phyloP scores from a whole-genome alignment of 2,797 vertebrate genomes.

The Eulemur mongoz region DNA sequence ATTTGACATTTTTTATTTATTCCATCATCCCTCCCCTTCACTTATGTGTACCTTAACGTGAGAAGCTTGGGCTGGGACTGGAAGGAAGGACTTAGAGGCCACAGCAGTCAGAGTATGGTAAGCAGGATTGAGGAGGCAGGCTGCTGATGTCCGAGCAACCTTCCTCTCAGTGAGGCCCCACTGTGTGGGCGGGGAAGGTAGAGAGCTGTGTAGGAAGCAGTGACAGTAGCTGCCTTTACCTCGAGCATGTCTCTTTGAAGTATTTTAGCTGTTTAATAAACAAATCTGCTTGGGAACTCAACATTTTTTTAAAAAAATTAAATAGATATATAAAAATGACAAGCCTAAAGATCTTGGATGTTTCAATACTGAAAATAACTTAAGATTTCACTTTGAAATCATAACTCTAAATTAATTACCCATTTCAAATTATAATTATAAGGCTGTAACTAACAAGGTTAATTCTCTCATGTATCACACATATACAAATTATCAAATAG shows the following conservation, averaged over 20 bases:
- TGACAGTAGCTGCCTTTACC: not conserved
- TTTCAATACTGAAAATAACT: constrained; percentile 28
- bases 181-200: not conserved
- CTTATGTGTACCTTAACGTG: not conserved
- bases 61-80: not conserved
- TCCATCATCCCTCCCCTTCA: not conserved
- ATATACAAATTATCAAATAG: constrained; percentile 28
- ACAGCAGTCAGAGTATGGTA: not conserved
- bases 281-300: not conserved
- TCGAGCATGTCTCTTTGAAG: not conserved
- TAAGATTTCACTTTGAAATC: constrained; percentile 39
- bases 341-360: constrained; percentile 16
- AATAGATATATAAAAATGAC: not conserved
- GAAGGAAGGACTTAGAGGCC: not conserved
- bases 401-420: constrained; percentile 44
- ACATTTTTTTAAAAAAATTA: not conserved
- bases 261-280: not conserved
- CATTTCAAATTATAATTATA: constrained; percentile 51
- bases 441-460: constrained; percentile 11
- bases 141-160: not conserved
- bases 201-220: not conserved
- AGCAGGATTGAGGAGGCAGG: not conserved
- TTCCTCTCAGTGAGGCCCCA: not conserved
- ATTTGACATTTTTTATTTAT: not conserved
- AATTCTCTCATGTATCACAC: constrained; percentile 20